phyloP scores from a whole-genome alignment of 1,140 invertebrate species.

The Latrodectus geometricus region DNA sequence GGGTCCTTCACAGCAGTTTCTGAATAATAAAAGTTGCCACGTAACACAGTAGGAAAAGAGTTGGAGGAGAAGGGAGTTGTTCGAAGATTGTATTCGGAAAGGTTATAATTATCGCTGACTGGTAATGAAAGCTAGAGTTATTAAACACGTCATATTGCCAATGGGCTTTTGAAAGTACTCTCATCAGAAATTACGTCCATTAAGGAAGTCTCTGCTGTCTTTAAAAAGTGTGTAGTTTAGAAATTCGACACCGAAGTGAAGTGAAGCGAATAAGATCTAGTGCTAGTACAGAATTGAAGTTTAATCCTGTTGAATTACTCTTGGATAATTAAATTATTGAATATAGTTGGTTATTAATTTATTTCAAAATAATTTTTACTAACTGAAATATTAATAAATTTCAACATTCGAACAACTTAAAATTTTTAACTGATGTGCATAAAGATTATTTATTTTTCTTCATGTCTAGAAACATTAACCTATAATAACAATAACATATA shows the following conservation, averaged over 20 bases:
- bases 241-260: background rate
- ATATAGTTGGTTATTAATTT: no score
- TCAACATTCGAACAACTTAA: no score
- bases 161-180: background rate
- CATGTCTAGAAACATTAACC: no score
- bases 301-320: no score
- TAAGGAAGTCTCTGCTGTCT: background rate
- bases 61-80: background rate
- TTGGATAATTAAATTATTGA: no score
- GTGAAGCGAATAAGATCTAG: background rate
- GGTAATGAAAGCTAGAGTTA: conserved; percentile 42
- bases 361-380: no score
- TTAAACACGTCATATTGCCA: conserved; percentile 9
- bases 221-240: background rate
- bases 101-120: conserved; percentile 13
- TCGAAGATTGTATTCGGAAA: background rate
- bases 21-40: conserved; percentile 48
- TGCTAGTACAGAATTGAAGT: no score
- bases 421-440: no score
- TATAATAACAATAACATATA: no score
- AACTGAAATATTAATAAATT: no score
- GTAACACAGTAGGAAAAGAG: background rate
- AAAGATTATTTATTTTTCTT: no score
- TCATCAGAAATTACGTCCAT: background rate
- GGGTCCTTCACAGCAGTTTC: conserved; percentile 26